Conservation (phyloP, 2,888 invertebrate species). For the Cheilosia impressa region DNA sequence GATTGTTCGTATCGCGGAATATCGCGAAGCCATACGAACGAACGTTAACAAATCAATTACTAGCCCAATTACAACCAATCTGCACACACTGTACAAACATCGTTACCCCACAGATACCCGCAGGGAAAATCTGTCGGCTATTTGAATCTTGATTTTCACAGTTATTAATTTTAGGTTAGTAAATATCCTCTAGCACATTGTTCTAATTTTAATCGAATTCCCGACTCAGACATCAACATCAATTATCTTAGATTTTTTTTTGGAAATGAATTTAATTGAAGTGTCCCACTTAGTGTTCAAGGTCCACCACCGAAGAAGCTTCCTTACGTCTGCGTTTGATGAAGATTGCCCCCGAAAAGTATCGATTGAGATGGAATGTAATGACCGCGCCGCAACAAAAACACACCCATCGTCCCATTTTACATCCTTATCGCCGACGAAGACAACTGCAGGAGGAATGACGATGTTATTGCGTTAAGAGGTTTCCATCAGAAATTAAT, state of each 20-base stretch:
- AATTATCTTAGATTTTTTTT: constrained; percentile 13
- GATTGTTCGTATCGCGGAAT: too few species aligned
- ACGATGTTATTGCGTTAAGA: constrained; percentile 38
- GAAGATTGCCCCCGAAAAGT: neutral
- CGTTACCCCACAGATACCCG: neutral
- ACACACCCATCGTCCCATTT: neutral
- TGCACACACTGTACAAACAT: neutral
- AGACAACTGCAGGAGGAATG: constrained; percentile 37
- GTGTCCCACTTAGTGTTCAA: neutral
- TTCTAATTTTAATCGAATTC: constrained; percentile 49
- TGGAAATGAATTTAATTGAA: neutral
- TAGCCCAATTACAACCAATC: constrained; percentile 9
- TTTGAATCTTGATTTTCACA: constrained; percentile 6
- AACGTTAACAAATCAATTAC: too few species aligned
- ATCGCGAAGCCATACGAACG: too few species aligned
- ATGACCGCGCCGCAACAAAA: neutral
- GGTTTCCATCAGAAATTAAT: constrained; percentile 50
- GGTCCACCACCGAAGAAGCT: neutral
- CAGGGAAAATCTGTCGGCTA: neutral
- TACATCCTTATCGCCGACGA: neutral
- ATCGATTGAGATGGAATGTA: constrained; percentile 17
- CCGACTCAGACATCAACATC: constrained; percentile 27
- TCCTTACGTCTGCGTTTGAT: neutral
- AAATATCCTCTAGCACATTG: constrained; percentile 13
- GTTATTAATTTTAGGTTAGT: constrained; percentile 43